phyloP scores from a whole-genome alignment of 2,797 vertebrate genomes.

The Etheostoma nigrum region DNA sequence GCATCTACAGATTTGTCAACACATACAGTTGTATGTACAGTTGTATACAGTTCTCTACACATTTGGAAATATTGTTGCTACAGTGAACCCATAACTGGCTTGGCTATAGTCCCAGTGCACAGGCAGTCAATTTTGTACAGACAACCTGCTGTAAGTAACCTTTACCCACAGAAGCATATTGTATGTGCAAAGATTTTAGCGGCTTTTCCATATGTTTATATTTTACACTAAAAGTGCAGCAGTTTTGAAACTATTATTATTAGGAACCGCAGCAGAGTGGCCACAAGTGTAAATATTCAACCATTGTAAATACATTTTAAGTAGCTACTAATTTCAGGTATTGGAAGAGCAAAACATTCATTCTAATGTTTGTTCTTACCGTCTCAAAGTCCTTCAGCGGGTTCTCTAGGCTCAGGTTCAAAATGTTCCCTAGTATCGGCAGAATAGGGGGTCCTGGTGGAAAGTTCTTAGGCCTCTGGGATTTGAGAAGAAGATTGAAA shows the following conservation, averaged over 20 bases:
- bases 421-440: constrained; percentile 68
- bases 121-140: constrained; percentile 1
- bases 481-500: constrained; percentile 53
- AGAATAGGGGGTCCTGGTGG: constrained; percentile 66
- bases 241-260: neutral
- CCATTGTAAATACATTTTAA: neutral
- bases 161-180: neutral
- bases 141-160: neutral
- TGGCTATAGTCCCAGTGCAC: neutral
- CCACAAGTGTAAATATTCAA: neutral
- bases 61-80: too few species aligned
- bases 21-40: too few species aligned
- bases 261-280: neutral
- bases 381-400: constrained; percentile 71
- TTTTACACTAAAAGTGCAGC: neutral
- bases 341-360: neutral
- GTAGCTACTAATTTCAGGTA: neutral
- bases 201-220: neutral
- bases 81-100: too few species aligned
- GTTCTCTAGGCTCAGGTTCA: constrained; percentile 61
- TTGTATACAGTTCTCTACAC: too few species aligned
- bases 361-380: constrained; percentile 42
- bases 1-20: too few species aligned
- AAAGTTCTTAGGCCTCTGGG: constrained; percentile 69
- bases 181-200: neutral